Evolutionary conservation across 2,888 invertebrate genomes (phyloP), one percentile per base, ranked within the genome.

Genomic region (Chironomus tentans): DNA sequence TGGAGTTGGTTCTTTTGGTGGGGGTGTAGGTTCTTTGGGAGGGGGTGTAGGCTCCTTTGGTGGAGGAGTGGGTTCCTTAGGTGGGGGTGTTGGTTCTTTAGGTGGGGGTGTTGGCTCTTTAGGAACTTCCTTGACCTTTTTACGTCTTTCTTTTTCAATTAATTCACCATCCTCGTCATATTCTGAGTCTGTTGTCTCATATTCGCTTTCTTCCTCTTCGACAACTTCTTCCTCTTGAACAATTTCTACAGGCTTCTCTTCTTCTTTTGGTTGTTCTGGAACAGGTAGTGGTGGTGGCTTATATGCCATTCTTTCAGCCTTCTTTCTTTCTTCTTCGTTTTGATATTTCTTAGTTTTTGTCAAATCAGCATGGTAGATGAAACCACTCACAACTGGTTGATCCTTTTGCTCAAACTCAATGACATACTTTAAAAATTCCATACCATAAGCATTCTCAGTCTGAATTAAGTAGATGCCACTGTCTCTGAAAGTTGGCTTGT

Each of bases 401-500:
- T 80, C 82, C 80, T 85, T 83, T 86, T 90, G 90, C 79, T 88
- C 87, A 80, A 92, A 92, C 70, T 87, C 85, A 13, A 94, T 89
- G 48, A 88, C 84, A 79, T 92, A 91, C 0, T 88, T 87, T 28
- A 92, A 89, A 81, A 93, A 90, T 80, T 92, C 91, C 69, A 88
- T 88, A 85, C 91, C 91, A 12, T 68, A 74, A 13, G 47, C 86
- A 81, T 92, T 93, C 15, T 85, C 83, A 1, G 91, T 92, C 79
- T 88, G 89, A 79, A 92, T 89, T 69, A 87, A 86, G 80, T 90
- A 92, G 78, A 88, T 85, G 2, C 91, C 92, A 28, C 87, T 85
- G 80, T 92, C 92, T 71, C 81, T 84, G 77, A 86, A 86, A 50
- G 85, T 83, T 0, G 90, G 83, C 65, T 87, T 86, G 15, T 83